A percentile compares a stretch with the other conserved stretches of the same genome.
phyloP scores from a whole-genome alignment of 2,113 vertebrate species.

The Astur gentilis region DNA sequence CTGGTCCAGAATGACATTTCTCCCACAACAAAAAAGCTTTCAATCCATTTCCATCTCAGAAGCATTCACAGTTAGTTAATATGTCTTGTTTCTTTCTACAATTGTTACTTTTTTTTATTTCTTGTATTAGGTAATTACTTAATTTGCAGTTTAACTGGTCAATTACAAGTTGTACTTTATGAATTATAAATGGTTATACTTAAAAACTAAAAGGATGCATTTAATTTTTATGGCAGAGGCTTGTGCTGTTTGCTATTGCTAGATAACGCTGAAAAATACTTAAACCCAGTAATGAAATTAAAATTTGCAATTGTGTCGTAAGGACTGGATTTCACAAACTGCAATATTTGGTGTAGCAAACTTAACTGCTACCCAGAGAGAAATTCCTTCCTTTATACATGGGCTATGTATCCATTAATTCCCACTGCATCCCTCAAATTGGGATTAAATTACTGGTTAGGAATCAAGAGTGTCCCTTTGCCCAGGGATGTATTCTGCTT shows the following conservation, averaged over 20 bases:
- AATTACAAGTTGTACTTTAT: background rate
- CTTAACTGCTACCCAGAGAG: background rate
- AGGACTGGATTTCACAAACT: background rate
- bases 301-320: background rate
- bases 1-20: background rate
- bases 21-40: background rate
- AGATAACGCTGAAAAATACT: background rate
- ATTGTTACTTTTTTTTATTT: background rate
- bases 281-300: background rate
- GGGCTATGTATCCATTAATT: background rate
- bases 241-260: background rate
- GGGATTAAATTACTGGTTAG: background rate
- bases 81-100: background rate
- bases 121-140: background rate
- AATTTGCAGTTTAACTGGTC: background rate
- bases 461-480: background rate
- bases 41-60: background rate
- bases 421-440: background rate
- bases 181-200: background rate
- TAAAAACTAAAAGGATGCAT: background rate
- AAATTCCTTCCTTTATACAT: background rate
- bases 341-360: background rate
- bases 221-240: background rate
- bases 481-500: background rate
- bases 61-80: background rate